A percentile compares a stretch with the other conserved stretches of the same genome.
Evolutionary conservation across 37 sponge, comb jelly and placozoan species (phyloP).

Genomic region (Petrosia ficiformis): DNA sequence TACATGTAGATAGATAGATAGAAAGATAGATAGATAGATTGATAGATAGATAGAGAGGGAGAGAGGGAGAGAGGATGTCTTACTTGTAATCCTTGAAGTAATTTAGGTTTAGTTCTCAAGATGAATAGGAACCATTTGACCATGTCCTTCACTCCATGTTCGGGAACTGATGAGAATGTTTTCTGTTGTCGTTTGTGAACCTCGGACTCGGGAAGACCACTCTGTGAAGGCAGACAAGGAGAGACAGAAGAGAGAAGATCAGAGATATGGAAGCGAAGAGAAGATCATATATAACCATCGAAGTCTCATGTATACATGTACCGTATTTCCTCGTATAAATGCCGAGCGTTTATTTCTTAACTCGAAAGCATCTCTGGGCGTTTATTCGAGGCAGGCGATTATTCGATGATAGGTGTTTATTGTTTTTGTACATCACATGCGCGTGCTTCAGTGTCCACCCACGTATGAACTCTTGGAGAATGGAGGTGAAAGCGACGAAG

Average conservation of each 20-base stretch:
- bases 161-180: constrained; percentile 28
- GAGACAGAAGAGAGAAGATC: background rate
- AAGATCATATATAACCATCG: background rate
- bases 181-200: background rate
- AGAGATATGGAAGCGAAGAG: background rate
- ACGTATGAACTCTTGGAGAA: too few species aligned
- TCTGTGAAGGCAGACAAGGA: too few species aligned
- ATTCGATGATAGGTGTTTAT: too few species aligned
- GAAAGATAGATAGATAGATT: background rate
- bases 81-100: constrained; percentile 68
- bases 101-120: constrained; percentile 23
- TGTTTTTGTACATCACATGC: too few species aligned
- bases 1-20: background rate
- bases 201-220: background rate
- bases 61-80: background rate
- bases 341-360: too few species aligned
- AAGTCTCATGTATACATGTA: too few species aligned
- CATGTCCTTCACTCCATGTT: constrained; percentile 76
- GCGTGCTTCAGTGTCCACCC: too few species aligned
- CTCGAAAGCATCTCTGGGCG: too few species aligned
- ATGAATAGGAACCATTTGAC: constrained; percentile 71
- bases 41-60: background rate
- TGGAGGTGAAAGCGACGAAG: too few species aligned
- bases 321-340: too few species aligned
- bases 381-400: too few species aligned